A percentile compares a stretch with the other conserved stretches of the same genome.
Conservation (phyloP, 2,888 invertebrate species). For the Apamea anceps region DNA sequence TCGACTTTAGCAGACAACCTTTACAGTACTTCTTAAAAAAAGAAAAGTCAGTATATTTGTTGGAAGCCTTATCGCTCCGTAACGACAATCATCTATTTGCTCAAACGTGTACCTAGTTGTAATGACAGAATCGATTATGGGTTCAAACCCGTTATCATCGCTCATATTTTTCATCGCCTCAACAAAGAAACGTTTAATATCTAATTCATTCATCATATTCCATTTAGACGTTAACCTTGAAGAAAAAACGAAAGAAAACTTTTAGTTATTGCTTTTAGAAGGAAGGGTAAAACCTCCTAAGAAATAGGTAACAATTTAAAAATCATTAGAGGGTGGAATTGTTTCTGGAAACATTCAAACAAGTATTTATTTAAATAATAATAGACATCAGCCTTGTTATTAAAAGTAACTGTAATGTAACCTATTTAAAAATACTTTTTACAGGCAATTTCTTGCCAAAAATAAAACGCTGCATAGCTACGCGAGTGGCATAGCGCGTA, state of each 20-base stretch:
- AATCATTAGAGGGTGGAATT: constrained; percentile 21
- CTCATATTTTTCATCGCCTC: constrained; percentile 35
- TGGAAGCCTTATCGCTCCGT: constrained; percentile 22
- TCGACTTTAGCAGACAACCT: neutral
- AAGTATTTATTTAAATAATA: constrained; percentile 7
- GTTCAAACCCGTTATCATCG: constrained; percentile 48
- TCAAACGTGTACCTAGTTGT: constrained; percentile 35
- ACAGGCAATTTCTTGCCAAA: constrained; percentile 4
- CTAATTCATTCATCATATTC: constrained; percentile 52
- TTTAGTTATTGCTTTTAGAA: constrained; percentile 10
- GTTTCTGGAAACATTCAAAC: constrained; percentile 5
- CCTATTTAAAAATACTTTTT: neutral
- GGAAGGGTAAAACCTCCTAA: constrained; percentile 3
- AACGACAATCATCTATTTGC: constrained; percentile 50
- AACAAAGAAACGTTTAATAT: constrained; percentile 54
- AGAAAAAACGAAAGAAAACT: constrained; percentile 9
- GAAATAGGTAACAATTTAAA: constrained; percentile 41
- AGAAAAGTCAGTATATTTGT: constrained; percentile 37
- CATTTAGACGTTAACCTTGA: constrained; percentile 33
- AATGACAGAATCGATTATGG: constrained; percentile 60
- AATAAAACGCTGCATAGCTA: constrained; percentile 40
- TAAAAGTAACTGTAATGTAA: neutral
- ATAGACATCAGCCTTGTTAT: neutral
- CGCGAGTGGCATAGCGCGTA: constrained; percentile 64
- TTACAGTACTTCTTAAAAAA: constrained; percentile 7